phyloP scores from a whole-genome alignment of 1,140 invertebrate species.

The Philopotamus ludificatus region DNA sequence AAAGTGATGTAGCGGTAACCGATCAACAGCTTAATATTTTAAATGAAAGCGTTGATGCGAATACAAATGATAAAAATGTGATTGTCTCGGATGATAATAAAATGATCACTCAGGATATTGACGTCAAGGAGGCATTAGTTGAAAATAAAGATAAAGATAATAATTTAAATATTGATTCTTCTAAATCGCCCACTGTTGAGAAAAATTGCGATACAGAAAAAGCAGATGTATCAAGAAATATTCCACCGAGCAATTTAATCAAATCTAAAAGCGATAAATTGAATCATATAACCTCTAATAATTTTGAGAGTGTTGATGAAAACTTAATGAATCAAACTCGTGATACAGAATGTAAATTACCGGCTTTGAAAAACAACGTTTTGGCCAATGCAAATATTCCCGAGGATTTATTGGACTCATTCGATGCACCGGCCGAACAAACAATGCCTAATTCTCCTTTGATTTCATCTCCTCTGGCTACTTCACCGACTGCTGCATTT shows the following conservation, averaged over 20 bases:
- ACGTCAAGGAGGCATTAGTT: too few species aligned
- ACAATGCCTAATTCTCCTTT: slow-evolving; percentile 64
- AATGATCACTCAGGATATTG: too few species aligned
- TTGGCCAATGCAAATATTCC: slow-evolving; percentile 58
- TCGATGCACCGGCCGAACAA: slow-evolving; percentile 62
- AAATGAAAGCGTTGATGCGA: too few species aligned
- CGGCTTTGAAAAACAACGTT: neutral
- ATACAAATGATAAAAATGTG: too few species aligned
- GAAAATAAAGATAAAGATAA: neutral
- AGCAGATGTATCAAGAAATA: neutral
- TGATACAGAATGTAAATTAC: neutral
- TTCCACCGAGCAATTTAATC: neutral
- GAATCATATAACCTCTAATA: neutral
- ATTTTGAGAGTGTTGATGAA: neutral
- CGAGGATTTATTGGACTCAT: slow-evolving; percentile 70
- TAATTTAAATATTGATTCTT: neutral
- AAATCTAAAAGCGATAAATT: slow-evolving; percentile 6
- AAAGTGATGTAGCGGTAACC: too few species aligned
- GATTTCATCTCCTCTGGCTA: slow-evolving; percentile 72
- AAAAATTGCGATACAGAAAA: neutral
- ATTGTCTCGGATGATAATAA: too few species aligned
- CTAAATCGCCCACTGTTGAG: neutral
- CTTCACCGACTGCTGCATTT: slow-evolving; percentile 76
- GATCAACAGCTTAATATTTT: too few species aligned
- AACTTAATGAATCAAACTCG: neutral